Percentiles rank a stretch among this genome's conserved stretches.
Evolutionary conservation across 2,888 invertebrate species (phyloP).

Genomic region (Phytoseiulus persimilis): DNA sequence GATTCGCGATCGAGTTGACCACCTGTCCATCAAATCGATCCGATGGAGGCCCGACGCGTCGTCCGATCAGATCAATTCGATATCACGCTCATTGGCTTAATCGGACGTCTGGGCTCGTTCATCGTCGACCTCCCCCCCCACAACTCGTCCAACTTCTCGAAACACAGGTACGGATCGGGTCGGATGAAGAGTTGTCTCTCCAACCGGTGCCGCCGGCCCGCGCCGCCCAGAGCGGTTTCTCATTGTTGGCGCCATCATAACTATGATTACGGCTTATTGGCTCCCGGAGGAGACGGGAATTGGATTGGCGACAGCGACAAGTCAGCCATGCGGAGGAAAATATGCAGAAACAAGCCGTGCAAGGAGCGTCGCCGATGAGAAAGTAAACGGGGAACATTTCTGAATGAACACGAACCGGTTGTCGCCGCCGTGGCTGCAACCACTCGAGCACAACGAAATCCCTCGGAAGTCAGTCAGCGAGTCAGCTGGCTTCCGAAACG

Average conservation of each 20-base stretch:
- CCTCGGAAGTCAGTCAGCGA: background rate
- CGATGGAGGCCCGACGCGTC: background rate
- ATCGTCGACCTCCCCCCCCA: background rate
- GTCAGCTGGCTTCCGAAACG: background rate
- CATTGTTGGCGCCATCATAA: background rate
- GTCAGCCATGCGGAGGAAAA: background rate
- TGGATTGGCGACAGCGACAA: background rate
- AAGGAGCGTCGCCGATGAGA: background rate
- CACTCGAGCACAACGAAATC: background rate
- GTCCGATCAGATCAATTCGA: background rate
- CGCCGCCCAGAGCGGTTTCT: background rate
- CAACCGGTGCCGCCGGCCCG: too few species aligned
- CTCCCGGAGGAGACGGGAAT: background rate
- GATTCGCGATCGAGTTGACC: too few species aligned
- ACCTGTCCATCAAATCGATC: background rate
- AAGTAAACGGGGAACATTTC: background rate
- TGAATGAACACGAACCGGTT: background rate
- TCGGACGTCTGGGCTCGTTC: background rate
- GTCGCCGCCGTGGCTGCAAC: background rate
- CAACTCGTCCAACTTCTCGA: too few species aligned
- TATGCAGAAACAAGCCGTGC: background rate
- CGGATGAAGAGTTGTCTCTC: background rate
- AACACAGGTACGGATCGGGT: background rate
- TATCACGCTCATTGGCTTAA: background rate
- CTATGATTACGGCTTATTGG: background rate